Evolutionary conservation across 2,888 invertebrate species (phyloP), one percentile per base, ranked within the genome.

Genomic region (Sthenelais limicola): DNA sequence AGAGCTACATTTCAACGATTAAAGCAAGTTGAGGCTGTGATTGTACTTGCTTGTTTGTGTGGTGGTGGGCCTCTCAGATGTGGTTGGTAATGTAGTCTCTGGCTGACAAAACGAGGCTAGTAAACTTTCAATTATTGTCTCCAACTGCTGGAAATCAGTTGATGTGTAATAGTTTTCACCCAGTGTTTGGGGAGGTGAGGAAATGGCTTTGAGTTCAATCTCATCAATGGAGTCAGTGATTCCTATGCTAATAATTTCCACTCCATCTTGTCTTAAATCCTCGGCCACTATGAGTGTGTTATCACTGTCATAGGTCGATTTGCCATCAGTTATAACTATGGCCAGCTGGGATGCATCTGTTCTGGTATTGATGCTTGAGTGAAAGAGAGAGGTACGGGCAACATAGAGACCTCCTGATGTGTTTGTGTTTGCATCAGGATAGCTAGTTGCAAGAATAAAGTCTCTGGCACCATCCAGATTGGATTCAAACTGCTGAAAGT

Each of bases 341-440:
- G 48, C 58, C 28, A 49, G n/a, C 32, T 71, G 47, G n/a, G 38
- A 35, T 15, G 38, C 70, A 26, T 52, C 35, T 18, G 38, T 33
- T 5, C 70, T 52, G 21, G 52, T 56, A 15, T 56, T 56, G 21
- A 35, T 71, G 4, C 18, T 47, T 18, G 9, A 9, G 33, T 58
- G 47, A 33, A 71, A 71, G 18, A 56, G 24, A 3, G 47, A 24
- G 15, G 30, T 32, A 7, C 71, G 58, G 30, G 56, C 35, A 26
- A 7, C 9, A 47, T 56, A 75, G 24, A 76, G 52, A 21, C 73
- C 76, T 3, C 75, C 76, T 26, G 73, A 70, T n/a, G 75, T 75
- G 66, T 76, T 76, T 2, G 76, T 75, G 47, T 68, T 73, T 4
- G 72, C 71, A 1, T 67, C 69, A 32, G 28, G 38, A 48, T 76